Conservation (phyloP, 2,113 vertebrate species). For the Gorsachius goisagi region DNA sequence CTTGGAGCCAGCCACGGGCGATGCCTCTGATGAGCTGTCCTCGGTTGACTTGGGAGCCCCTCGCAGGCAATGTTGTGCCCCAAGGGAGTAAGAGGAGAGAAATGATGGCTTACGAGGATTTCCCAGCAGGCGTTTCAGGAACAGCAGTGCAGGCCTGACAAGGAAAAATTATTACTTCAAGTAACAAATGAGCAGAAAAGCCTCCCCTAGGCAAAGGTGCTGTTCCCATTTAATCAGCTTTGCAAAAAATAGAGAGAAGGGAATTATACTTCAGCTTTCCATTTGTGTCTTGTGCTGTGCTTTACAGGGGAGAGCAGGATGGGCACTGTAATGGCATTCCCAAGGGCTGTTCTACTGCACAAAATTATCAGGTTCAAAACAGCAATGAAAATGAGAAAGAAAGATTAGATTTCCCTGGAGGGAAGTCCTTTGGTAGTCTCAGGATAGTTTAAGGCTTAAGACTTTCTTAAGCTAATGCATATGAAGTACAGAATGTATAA, state of each 20-base stretch:
- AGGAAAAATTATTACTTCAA: not conserved
- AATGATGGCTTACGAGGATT: not conserved
- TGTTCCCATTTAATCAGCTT: not conserved
- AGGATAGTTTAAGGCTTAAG: not conserved
- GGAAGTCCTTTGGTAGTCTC: not conserved
- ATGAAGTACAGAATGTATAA: not conserved
- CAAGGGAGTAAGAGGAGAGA: not conserved
- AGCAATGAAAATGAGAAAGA: not conserved
- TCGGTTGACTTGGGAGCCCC: not conserved
- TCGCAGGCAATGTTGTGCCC: not conserved
- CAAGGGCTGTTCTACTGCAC: not conserved
- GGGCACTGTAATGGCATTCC: not conserved
- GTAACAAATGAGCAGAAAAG: slow-evolving; percentile 28
- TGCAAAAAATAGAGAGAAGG: not conserved
- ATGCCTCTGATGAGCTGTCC: not conserved
- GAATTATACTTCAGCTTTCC: not conserved
- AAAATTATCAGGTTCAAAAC: not conserved
- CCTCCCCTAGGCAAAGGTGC: not conserved
- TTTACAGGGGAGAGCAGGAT: not conserved
- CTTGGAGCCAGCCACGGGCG: not conserved
- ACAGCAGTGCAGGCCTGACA: not conserved
- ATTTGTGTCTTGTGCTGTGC: rapidly evolving
- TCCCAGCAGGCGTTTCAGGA: not conserved
- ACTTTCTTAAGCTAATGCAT: not conserved
- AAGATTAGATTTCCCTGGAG: not conserved